Evolutionary conservation across 2,888 invertebrate species (phyloP).

Genomic region (Stenolophus ochropezus): DNA sequence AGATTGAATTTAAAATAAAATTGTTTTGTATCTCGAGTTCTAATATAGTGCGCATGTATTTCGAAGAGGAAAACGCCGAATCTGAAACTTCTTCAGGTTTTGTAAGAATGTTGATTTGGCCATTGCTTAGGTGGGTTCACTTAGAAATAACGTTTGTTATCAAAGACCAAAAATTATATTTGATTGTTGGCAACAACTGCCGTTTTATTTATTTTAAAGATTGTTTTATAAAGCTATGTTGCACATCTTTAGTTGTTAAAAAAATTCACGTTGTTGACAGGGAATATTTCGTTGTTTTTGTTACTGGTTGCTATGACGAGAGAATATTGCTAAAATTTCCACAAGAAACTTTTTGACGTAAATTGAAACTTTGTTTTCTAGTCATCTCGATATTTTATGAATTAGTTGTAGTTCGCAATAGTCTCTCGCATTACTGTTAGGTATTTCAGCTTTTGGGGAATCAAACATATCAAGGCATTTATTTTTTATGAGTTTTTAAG

Average conservation of each 20-base stretch:
- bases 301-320: slow-evolving; percentile 29
- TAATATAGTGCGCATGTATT: no score
- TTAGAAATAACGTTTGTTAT: slow-evolving; percentile 47
- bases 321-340: slow-evolving; percentile 4
- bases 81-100: slow-evolving; percentile 29
- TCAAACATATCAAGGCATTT: slow-evolving; percentile 29
- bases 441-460: slow-evolving; percentile 42
- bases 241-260: slow-evolving; percentile 45
- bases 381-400: background rate
- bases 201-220: slow-evolving; percentile 42
- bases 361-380: background rate
- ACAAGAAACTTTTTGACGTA: no score
- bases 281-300: slow-evolving; percentile 17
- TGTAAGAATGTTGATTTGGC: slow-evolving; percentile 41
- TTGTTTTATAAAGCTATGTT: slow-evolving; percentile 36
- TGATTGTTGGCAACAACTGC: slow-evolving; percentile 43
- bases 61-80: no score
- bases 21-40: no score
- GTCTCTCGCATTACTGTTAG: slow-evolving; percentile 35
- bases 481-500: background rate
- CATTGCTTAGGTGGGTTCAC: slow-evolving; percentile 45
- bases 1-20: no score
- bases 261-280: background rate
- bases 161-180: slow-evolving; percentile 47
- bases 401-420: background rate